Base-by-base conservation (phyloP, 2,797 vertebrate species). In the Vespertilio murinus region DNA sequence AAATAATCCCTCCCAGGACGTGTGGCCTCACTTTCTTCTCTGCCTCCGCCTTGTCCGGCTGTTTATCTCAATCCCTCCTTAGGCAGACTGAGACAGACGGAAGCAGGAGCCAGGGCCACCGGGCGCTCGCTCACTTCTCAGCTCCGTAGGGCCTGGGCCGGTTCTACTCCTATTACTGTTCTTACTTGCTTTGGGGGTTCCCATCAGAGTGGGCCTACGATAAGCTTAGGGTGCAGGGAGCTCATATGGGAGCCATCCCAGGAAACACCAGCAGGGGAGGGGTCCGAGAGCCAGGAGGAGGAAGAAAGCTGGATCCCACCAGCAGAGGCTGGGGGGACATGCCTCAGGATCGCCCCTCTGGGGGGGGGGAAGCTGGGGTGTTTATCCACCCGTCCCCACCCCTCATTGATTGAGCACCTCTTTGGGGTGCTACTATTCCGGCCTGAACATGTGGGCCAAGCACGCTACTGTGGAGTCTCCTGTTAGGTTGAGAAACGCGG, bases 1-100 rank as follows among this genome's bases (percentile, higher is more conserved):
- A 5, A 64, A 14, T 93, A 86, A 97, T 96, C 96, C 95, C 88
- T 87, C 40, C 2, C 5, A 0, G 86, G 80, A 74, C 33, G 1
- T 2, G n/a, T 4, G 30, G 93, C 73, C 12, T 1, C 35, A 10
- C 83, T 90, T 59, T 90, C 92, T 88, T 82, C 59, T 30, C 38
- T 13, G 16, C 40, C 25, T 1, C 13, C 1, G 65, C 33, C 42
- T 38, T 73, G 80, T 90, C 67, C 56, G 14, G 93, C 14, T 47
- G 35, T 25, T 88, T 54, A 47, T 94, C 75, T 47, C 30, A 4
- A 3, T 49, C 74, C 3, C 0, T 71, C 9, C 30, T n/a, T 5
- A 20, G 6, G 10, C 0, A 8, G 65, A 54, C 47, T 0, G 10
- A 54, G 49, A 45, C 42, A 47, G 49, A 56, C 33, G 28, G 0